phyloP scores from a whole-genome alignment of 2,797 vertebrate genomes.

The Catostomus latipinnis region DNA sequence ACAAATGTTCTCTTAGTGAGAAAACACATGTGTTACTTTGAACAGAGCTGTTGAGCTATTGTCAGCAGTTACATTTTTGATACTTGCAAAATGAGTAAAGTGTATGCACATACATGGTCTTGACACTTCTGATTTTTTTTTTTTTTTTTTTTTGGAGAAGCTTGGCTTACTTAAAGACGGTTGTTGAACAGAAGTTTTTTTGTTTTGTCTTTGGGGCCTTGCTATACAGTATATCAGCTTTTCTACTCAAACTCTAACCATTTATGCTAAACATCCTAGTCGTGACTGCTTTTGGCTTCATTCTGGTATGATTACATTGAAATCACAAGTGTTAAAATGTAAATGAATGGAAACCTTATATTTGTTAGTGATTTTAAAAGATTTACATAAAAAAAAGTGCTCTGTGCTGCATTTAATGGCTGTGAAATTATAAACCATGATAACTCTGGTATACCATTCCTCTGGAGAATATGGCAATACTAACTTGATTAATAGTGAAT shows the following conservation, averaged over 20 bases:
- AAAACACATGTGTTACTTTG: not conserved
- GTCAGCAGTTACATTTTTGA: not conserved
- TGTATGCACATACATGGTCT: not conserved
- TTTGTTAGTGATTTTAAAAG: too few species aligned
- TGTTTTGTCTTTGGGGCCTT: not conserved
- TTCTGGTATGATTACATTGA: not conserved
- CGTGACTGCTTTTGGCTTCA: not conserved
- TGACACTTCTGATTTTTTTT: not conserved
- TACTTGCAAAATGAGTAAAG: not conserved
- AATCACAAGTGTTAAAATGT: not conserved
- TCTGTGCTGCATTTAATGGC: not conserved
- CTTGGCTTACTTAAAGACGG: too few species aligned
- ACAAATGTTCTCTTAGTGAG: not conserved
- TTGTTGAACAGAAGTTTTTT: too few species aligned
- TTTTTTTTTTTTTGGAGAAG: too few species aligned
- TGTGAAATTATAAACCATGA: not conserved
- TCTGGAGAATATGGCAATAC: not conserved
- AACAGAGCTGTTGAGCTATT: not conserved
- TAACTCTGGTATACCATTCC: too few species aligned
- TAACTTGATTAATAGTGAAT: not conserved
- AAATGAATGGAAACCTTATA: not conserved
- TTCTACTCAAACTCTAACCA: not conserved
- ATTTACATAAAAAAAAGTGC: too few species aligned
- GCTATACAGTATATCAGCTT: not conserved
- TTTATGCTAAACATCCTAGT: not conserved